Evolutionary conservation across 2,888 invertebrate genomes (phyloP), one percentile per base, ranked within the genome.

Genomic region (Xylocampa areola): DNA sequence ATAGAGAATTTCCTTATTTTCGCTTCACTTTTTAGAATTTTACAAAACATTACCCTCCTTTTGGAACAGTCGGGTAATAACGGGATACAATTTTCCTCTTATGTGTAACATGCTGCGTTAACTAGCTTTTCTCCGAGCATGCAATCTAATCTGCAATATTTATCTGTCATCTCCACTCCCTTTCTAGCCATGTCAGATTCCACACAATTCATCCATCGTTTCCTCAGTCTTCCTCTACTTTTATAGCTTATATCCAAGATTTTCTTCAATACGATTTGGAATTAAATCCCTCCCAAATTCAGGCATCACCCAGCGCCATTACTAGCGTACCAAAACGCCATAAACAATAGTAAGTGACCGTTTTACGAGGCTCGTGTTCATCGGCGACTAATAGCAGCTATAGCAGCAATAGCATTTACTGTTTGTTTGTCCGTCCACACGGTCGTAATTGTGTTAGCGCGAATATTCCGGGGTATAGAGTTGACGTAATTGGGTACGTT

Each of bases 361-460:
- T 54, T 65, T 65, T 68, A 65, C 49, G 63, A 62, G 17, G 7
- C 2, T 14, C 27, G 29, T 67, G 60, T 49, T 61, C 35, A 68
- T 36, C 40, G 10, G 30, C 19, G 10, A 32, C 39, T 61, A 41
- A 49, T 45, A 41, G 29, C 13, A 5, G 48, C 13, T 29, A 40
- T 41, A 53, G 27, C 11, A 13, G 32, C 8, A 6, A 17, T 17
- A n/a, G n/a, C n/a, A n/a, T n/a, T n/a, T n/a, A n/a, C n/a, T n/a
- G n/a, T 45, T 29, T 36, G 32, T 36, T 68, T 32, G 44, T 44
- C 19, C 25, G 29, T 54, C 40, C 5, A 40, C 32, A 33, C 25
- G 4, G 13, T 30, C 25, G 41, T 59, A 45, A 50, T 64, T 27
- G 23, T 30, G 25, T 47, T 48, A 30, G 14, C 35, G 7, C 33